Percentiles rank a stretch among this genome's conserved stretches.
Evolutionary conservation across 2,797 vertebrate species (phyloP).

Genomic region (Bothrops alternatus): DNA sequence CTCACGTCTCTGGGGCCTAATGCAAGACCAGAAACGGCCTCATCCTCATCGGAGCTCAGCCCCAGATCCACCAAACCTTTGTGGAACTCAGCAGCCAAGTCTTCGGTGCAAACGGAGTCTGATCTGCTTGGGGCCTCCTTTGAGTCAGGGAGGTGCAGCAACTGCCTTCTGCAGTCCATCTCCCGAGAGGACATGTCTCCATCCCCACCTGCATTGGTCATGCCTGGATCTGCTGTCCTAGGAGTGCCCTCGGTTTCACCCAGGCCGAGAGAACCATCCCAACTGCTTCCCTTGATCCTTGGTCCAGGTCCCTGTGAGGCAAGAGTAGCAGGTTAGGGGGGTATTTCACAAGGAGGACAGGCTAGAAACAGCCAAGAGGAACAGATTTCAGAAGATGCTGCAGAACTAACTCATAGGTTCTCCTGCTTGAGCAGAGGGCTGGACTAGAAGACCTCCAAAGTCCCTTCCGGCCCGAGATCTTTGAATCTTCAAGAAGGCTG

Average conservation of each 20-base stretch:
- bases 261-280: accelerated
- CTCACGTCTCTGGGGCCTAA: background rate
- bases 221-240: constrained; percentile 18
- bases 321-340: accelerated
- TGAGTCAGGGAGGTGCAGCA: constrained; percentile 62
- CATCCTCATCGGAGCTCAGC: background rate
- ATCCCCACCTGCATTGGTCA: accelerated
- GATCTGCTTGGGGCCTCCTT: constrained; percentile 36
- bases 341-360: background rate
- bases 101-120: constrained; percentile 76
- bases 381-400: background rate
- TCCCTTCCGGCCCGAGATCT: too few relatives aligned
- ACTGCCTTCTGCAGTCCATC: constrained; percentile 72
- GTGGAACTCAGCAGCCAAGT: constrained; percentile 72
- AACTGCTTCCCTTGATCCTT: accelerated
- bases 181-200: constrained; percentile 40
- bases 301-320: accelerated
- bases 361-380: too few relatives aligned
- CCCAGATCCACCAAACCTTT: constrained; percentile 71
- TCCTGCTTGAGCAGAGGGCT: too few relatives aligned
- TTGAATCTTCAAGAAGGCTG: background rate
- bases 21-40: background rate
- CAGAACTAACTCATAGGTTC: too few relatives aligned
- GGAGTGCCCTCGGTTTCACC: accelerated
- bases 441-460: too few relatives aligned